Conservation (phyloP, 1,140 invertebrate genomes). For the Cryptotermes secundus region DNA sequence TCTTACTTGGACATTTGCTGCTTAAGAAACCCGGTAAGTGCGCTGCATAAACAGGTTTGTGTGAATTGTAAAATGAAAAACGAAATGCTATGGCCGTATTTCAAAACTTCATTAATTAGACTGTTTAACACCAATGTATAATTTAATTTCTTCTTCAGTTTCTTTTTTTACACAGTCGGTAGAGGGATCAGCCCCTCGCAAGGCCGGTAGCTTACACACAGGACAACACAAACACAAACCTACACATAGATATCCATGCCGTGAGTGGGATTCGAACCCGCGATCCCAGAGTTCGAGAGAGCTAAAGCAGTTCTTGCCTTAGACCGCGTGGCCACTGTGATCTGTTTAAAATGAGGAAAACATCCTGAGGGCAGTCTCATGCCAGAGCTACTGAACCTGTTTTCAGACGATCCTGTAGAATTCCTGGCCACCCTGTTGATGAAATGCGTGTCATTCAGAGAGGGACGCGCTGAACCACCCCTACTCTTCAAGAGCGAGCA, state of each 20-base stretch:
- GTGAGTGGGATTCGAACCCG: too few relatives aligned
- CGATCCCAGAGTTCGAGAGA: too few relatives aligned
- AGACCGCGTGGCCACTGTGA: too few relatives aligned
- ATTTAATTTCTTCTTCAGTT: too few relatives aligned
- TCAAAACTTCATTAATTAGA: too few relatives aligned
- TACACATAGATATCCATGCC: too few relatives aligned
- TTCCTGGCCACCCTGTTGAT: slow-evolving; percentile 51
- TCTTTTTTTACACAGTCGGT: too few relatives aligned
- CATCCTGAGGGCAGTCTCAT: not conserved
- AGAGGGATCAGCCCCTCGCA: too few relatives aligned
- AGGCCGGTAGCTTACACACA: too few relatives aligned
- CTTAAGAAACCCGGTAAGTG: not conserved
- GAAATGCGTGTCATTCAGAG: slow-evolving; percentile 51
- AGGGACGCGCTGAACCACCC: slow-evolving; percentile 48
- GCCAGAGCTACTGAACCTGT: not conserved
- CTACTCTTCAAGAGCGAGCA: slow-evolving; percentile 47
- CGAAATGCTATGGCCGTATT: not conserved
- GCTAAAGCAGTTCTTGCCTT: too few relatives aligned
- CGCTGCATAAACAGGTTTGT: not conserved
- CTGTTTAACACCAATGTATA: too few relatives aligned
- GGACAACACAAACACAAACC: too few relatives aligned
- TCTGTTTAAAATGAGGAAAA: not conserved
- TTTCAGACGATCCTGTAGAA: slow-evolving; percentile 48
- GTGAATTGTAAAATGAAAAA: not conserved
- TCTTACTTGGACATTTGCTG: slow-evolving; percentile 20